These are phyloP conservation scores for Cotesia typhae DNA, from an alignment of 1,140 invertebrate species.

Conservation along the genomic window DNA sequence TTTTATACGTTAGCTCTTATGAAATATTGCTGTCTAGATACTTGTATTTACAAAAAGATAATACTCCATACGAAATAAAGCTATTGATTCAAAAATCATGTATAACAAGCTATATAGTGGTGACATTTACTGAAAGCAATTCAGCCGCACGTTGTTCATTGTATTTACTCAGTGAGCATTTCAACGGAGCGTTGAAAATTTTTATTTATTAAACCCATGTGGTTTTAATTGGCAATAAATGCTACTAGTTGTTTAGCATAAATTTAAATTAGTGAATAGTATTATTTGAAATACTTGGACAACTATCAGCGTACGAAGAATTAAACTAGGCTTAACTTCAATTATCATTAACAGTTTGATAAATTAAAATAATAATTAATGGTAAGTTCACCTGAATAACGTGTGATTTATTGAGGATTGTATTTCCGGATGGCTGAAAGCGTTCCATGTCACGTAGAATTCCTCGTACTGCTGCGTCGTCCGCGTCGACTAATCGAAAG, in stretches of 20 bases:
- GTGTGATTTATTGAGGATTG: slow-evolving; percentile 68
- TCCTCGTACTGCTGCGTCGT: slow-evolving; percentile 66
- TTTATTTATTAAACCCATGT: neutral
- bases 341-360: neutral
- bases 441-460: slow-evolving; percentile 74
- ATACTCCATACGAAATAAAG: too few species aligned
- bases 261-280: neutral
- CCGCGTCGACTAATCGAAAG: slow-evolving; percentile 71
- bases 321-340: too few species aligned
- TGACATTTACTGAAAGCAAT: slow-evolving; percentile 11
- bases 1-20: too few species aligned
- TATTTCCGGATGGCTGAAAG: slow-evolving; percentile 68
- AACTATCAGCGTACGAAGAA: too few species aligned
- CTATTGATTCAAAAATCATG: too few species aligned
- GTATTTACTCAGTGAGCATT: slow-evolving; percentile 14
- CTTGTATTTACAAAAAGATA: too few species aligned
- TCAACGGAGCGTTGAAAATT: slow-evolving; percentile 2
- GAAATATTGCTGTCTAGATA: too few species aligned
- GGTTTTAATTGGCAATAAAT: neutral
- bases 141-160: slow-evolving; percentile 8
- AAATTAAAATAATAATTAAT: slow-evolving; percentile 14
- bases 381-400: slow-evolving; percentile 66
- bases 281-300: neutral
- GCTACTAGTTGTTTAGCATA: neutral
- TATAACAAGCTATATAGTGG: neutral